Evolutionary conservation across 2,113 vertebrate species (phyloP), one percentile per base, ranked within the genome.

Genomic region (Ctenodactylus gundi): DNA sequence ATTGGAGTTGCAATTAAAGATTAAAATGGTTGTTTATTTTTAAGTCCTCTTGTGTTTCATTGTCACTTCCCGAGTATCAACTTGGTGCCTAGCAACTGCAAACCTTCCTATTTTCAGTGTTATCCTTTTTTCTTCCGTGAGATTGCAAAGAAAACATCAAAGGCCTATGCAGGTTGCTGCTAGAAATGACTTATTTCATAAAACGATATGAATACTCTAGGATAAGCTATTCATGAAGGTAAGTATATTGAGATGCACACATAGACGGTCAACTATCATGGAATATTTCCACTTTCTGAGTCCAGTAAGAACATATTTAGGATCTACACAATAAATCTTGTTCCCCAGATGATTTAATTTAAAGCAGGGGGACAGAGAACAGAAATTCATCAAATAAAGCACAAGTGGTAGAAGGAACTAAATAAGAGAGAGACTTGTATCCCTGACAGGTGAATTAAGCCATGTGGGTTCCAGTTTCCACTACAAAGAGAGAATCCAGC

Each of bases 21-120:
- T 97, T 95, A 97, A 97, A 97, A 95, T 7, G 76, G 65, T 94
- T 97, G 73, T 78, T 97, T 93, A 93, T 97, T 98, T 98, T 97
- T 86, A 93, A 97, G 93, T 97, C 92, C 64, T 84, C 77, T 65
- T 67, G 95, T 70, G 96, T 93, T 89, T 94, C 68, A 82, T 93
- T 96, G 84, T 62, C 67, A 95, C 94, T 96, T 94, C 70, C 92
- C 86, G 88, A 95, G 94, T 88, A 78, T 81, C 68, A 90, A 55
- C 77, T 96, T 96, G 97, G 96, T 98, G 97, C 98, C 94, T 98
- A 98, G 97, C 98, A 98, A 98, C 97, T 96, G 97, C 83, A 80
- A 97, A 89, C 58, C 95, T 90, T 91, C 91, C 72, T 75, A 93
- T 88, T 96, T 85, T 95, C 86, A 53, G 68, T 90, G 84, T 55